phyloP scores from a whole-genome alignment of 2,888 invertebrate genomes.

The Dorcus parallelipipedus region DNA sequence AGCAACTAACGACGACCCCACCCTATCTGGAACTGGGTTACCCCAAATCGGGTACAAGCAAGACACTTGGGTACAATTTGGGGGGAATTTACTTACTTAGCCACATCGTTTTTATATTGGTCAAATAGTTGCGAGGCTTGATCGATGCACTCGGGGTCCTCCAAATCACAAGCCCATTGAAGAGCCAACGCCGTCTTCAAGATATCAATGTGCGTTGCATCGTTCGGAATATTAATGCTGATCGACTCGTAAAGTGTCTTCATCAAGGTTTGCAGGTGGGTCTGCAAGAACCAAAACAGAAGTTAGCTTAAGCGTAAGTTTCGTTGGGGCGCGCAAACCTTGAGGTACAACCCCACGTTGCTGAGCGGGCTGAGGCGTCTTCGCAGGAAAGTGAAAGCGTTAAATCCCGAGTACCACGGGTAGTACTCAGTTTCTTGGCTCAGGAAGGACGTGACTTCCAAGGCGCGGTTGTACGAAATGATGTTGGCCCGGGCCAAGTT shows the following conservation, averaged over 20 bases:
- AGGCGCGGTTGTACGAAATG: constrained; percentile 59
- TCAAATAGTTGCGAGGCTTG: constrained; percentile 49
- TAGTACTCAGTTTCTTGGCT: constrained; percentile 64
- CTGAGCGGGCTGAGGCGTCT: constrained; percentile 28
- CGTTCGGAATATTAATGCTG: constrained; percentile 18
- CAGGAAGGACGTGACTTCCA: constrained; percentile 68
- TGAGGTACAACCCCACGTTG: neutral
- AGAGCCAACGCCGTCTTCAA: constrained; percentile 59
- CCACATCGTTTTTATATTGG: constrained; percentile 34
- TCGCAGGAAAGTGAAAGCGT: constrained; percentile 44
- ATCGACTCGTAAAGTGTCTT: constrained; percentile 23
- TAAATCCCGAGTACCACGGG: constrained; percentile 74
- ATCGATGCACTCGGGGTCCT: constrained; percentile 56
- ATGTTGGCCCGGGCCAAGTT: constrained; percentile 68
- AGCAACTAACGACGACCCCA: too few species aligned
- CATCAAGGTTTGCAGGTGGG: constrained; percentile 22
- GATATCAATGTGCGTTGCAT: constrained; percentile 51
- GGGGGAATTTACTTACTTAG: constrained; percentile 30
- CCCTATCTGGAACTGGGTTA: too few species aligned
- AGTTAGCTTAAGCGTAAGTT: neutral
- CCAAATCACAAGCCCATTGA: constrained; percentile 63
- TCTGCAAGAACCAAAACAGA: neutral
- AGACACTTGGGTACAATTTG: neutral
- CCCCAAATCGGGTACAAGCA: neutral
- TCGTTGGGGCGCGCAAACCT: neutral